Evolutionary conservation across 1,140 invertebrate species (phyloP).

Genomic region (Heterodera schachtii): DNA sequence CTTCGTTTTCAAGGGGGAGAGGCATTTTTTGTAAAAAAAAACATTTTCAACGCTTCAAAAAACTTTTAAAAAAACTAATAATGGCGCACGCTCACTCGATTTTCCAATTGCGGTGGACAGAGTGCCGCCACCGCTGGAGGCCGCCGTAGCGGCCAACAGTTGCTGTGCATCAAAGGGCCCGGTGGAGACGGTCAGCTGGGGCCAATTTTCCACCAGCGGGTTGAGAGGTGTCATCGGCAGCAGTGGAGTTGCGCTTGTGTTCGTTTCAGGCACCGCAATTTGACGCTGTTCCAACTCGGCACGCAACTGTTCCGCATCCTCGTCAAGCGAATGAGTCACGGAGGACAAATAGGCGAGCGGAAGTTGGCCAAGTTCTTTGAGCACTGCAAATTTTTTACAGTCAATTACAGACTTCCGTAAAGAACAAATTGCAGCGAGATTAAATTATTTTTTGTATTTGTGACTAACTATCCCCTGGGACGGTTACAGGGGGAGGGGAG

Average conservation of each 20-base stretch:
- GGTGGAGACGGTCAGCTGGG: conserved; percentile 75
- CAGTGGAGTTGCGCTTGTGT: conserved; percentile 78
- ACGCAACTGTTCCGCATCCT: conserved; percentile 78
- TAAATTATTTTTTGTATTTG: no score
- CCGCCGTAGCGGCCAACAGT: conserved; percentile 44
- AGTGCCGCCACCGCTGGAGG: background rate
- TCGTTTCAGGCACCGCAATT: conserved; percentile 75
- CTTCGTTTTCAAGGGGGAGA: no score
- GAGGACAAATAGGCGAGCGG: conserved; percentile 89
- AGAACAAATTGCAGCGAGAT: no score
- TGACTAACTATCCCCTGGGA: no score
- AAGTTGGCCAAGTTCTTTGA: conserved; percentile 71
- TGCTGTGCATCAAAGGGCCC: conserved; percentile 56
- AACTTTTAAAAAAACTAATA: no score
- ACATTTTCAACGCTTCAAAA: no score
- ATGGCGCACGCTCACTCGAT: conserved; percentile 3
- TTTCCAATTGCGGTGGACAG: conserved; percentile 12
- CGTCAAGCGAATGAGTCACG: conserved; percentile 84
- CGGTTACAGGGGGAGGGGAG: no score
- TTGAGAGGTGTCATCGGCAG: conserved; percentile 84
- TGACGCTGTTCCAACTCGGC: conserved; percentile 73
- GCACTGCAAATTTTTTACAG: conserved; percentile 61
- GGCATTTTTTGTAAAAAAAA: no score
- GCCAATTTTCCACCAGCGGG: conserved; percentile 91
- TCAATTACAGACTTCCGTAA: no score